Conservation (phyloP, 1,140 invertebrate species). For the Leptinotarsa undecemlineata region DNA sequence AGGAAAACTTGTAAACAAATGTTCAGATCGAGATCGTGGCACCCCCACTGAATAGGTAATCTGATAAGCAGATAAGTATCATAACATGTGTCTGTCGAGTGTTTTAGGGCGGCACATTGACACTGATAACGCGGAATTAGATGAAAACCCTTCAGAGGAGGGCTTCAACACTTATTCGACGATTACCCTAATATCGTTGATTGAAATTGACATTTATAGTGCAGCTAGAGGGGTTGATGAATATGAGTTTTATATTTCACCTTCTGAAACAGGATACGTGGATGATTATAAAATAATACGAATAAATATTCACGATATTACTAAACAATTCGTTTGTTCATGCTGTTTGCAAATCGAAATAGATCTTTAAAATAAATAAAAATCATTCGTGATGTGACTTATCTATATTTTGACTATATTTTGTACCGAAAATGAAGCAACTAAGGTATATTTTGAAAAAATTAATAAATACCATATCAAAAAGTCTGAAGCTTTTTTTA, state of each 20-base stretch:
- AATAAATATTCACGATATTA: too few species aligned
- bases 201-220: constrained; percentile 26
- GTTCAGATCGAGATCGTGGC: constrained; percentile 20
- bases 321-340: too few species aligned
- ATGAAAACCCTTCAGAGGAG: constrained; percentile 26
- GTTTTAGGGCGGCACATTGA: constrained; percentile 44
- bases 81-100: constrained; percentile 48
- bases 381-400: too few species aligned
- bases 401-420: too few species aligned
- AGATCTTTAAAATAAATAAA: too few species aligned
- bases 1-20: neutral
- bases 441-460: too few species aligned
- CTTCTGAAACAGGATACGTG: too few species aligned
- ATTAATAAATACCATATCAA: too few species aligned
- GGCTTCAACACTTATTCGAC: constrained; percentile 28
- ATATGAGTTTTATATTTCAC: neutral
- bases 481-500: too few species aligned
- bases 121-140: constrained; percentile 35
- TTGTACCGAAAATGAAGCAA: too few species aligned
- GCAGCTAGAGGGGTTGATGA: neutral
- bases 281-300: too few species aligned
- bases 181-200: constrained; percentile 25
- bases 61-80: constrained; percentile 49
- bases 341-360: too few species aligned
- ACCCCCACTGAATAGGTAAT: constrained; percentile 33